These are phyloP conservation scores for Parazoanthus atlanticus DNA, from an alignment of 92 coral and sea anemone species.

Conservation along the genomic window DNA sequence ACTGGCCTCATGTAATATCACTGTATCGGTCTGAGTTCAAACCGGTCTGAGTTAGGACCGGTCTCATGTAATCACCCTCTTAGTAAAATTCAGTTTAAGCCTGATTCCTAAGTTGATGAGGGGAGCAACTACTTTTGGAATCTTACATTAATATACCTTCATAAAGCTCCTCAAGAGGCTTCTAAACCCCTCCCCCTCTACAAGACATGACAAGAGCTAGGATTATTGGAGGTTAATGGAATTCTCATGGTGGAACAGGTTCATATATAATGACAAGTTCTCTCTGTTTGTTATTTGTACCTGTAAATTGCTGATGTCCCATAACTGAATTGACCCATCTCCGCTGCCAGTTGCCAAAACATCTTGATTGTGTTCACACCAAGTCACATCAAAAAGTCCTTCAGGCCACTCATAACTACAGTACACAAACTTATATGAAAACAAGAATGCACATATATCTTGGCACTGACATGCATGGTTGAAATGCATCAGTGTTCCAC, in stretches of 20 bases:
- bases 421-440: neutral
- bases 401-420: constrained; percentile 91
- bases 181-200: neutral
- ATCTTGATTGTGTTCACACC: constrained; percentile 96
- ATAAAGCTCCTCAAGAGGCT: too few relatives aligned
- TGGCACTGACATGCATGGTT: too few relatives aligned
- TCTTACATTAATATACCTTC: too few relatives aligned
- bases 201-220: neutral
- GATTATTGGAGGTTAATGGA: neutral
- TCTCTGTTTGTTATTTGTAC: constrained; percentile 20
- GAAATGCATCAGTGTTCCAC: too few relatives aligned
- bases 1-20: too few relatives aligned
- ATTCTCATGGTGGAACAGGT: neutral
- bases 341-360: constrained; percentile 84
- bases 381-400: constrained; percentile 94
- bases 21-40: too few relatives aligned
- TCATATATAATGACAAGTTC: neutral
- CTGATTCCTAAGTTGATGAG: too few relatives aligned
- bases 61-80: too few relatives aligned
- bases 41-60: too few relatives aligned
- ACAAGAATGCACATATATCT: neutral
- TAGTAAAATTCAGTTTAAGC: too few relatives aligned
- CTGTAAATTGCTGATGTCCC: constrained; percentile 80
- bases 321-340: constrained; percentile 93
- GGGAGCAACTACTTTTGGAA: too few relatives aligned